Conservation (phyloP, 2,113 vertebrate species). For the Cryptotis parvus region DNA sequence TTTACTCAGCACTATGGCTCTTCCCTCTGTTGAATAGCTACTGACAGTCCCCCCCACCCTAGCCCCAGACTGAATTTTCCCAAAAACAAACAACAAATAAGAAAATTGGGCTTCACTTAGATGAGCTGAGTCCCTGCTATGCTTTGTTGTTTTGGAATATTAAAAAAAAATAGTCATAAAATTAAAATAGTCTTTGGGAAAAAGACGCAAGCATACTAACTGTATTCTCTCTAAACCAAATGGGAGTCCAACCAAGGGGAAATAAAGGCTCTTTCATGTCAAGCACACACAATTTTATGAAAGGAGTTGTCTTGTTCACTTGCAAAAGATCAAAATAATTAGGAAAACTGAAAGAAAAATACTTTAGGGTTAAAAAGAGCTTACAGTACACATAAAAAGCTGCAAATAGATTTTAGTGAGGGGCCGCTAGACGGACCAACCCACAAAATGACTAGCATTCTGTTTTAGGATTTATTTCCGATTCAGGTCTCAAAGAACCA, state of each 20-base stretch:
- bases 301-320: constrained; percentile 38
- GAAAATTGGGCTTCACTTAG: constrained; percentile 1
- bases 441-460: neutral
- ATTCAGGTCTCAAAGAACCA: constrained; percentile 41
- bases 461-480: constrained; percentile 50
- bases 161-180: constrained; percentile 23
- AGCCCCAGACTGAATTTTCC: constrained; percentile 15
- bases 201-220: neutral
- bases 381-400: neutral
- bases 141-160: constrained; percentile 41
- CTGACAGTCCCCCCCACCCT: neutral
- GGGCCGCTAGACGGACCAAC: neutral
- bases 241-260: neutral
- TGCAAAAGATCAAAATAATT: constrained; percentile 54
- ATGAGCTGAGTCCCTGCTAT: neutral
- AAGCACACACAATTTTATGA: constrained; percentile 23
- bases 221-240: neutral
- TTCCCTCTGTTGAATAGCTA: neutral
- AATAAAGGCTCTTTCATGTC: neutral
- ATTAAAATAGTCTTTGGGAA: constrained; percentile 36
- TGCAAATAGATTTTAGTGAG: neutral
- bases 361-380: neutral
- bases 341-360: constrained; percentile 13
- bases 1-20: neutral
- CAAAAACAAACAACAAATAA: constrained; percentile 4